These are phyloP conservation scores for Hybognathus amarus DNA, from an alignment of 2,797 vertebrate species.

Conservation along the genomic window DNA sequence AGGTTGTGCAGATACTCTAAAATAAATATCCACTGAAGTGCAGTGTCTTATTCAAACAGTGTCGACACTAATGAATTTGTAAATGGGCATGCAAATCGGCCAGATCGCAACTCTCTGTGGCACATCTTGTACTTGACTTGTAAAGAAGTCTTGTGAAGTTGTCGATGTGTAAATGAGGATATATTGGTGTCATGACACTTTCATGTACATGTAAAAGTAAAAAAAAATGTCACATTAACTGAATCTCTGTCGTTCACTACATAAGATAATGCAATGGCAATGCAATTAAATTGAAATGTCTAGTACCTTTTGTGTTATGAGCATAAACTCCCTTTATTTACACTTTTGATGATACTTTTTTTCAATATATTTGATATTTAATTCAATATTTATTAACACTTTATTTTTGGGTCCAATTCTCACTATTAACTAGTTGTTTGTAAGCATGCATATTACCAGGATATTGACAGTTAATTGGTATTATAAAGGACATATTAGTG, in stretches of 20 bases:
- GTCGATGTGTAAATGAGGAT: conserved; percentile 12
- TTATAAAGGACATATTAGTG: neutral
- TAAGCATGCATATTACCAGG: neutral
- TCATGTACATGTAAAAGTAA: neutral
- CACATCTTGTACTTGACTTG: conserved; percentile 30
- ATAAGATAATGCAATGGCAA: neutral
- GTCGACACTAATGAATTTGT: conserved; percentile 47
- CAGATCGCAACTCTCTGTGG: neutral
- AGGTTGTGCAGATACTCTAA: conserved; percentile 12
- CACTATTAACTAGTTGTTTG: neutral
- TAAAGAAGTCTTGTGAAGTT: neutral
- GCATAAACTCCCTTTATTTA: neutral
- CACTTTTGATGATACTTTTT: neutral
- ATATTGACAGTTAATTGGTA: neutral
- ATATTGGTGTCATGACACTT: neutral
- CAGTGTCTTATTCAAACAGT: conserved; percentile 26
- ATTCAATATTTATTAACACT: too few relatives aligned
- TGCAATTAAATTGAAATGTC: neutral
- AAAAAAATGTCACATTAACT: neutral
- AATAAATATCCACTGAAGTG: conserved; percentile 12
- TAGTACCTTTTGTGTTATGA: neutral
- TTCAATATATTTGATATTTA: neutral
- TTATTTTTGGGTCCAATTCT: neutral
- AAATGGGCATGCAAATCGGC: neutral
- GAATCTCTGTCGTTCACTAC: neutral